Evolutionary conservation across 2,888 invertebrate genomes (phyloP), one percentile per base, ranked within the genome.

Genomic region (Pollenia angustigena): DNA sequence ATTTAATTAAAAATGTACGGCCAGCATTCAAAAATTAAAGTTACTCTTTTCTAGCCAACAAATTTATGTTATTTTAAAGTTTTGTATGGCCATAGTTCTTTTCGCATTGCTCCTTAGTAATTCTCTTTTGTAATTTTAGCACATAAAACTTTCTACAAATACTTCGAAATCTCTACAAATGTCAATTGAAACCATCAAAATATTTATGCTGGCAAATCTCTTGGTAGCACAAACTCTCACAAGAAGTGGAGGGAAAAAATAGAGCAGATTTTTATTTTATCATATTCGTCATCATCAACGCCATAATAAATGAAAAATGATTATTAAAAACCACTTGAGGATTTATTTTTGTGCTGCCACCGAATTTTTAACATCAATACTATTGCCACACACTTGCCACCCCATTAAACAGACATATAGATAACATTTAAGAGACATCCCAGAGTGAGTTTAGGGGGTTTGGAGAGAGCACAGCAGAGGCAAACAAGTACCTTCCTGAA

Each of bases 321-420:
- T 78, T 52, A 66, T 79, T 58, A 58, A 72, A 81, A 83, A 72
- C 71, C 83, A 83, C 83, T 79, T 83, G 83, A 83, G 78, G 71
- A 78, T 83, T 79, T 72, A 69, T 58, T 72, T 54, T n/a, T 56
- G 23, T 7, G 56, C 32, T 48, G 42, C 40, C n/a, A n/a, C n/a
- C 18, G 46, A n/a, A 72, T 58, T 9, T 12, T 72, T 56, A 12
- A 42, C 12, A 8, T 12, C 32, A 32, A 32, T 32, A 32, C 32
- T 6, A 32, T 6, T 48, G 48, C 10, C 62, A 62, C 4, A 46
- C n/a, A 46, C 40, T 50, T 40, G 44, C 44, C 81, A 75, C 68
- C 68, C 58, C 42, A 58, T 75, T 32, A n/a, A 50, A 56, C 40
- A 58, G 23, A 12, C 18, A 44, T 32, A 18, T 18, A 18, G 23